Evolutionary conservation across 2,113 vertebrate genomes (phyloP), one percentile per base, ranked within the genome.

Genomic region (Grallaria varia): DNA sequence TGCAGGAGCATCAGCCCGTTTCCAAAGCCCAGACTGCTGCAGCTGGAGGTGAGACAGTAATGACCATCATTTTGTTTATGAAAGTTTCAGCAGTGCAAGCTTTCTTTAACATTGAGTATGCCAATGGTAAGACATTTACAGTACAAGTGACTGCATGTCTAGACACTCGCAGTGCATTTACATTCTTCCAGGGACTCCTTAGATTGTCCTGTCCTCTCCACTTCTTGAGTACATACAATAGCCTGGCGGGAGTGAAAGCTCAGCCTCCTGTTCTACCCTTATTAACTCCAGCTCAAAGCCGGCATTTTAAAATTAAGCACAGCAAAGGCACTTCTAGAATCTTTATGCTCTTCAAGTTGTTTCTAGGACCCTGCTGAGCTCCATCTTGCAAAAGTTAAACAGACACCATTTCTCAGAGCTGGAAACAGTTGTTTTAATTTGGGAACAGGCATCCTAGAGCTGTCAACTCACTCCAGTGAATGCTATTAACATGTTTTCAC

Each of bases 371-470:
- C 97, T 68, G 95, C 94, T 96, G 96, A 93, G 96, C 87, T 94
- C 82, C 87, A 72, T 87, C 93, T 73, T 87, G 88, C 76, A 97
- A 79, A 97, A 98, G 85, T 96, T 96, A 96, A 93, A 87, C 86
- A 93, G 93, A 94, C 71, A 80, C 84, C 44, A 97, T 97, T 98
- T 97, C 96, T 98, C 96, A 96, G 90, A 94, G 93, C 93, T 98
- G 93, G 93, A 96, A 97, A 97, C 91, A 91, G 95, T 96, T 90
- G 84, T 87, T 97, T 97, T 92, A 78, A 97, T 96, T 97, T 88
- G 88, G 95, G 89, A 98, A 95, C 80, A 94, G 87, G 56, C 94
- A 95, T 93, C 80, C 94, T 96, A 97, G 92, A 96, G 94, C 93
- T 93, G 96, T 97, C 95, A 94, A 76, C 80, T 96, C 85, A 59